Base-by-base conservation (phyloP, 2,888 invertebrate genomes). In the Stenolophus ochropezus region DNA sequence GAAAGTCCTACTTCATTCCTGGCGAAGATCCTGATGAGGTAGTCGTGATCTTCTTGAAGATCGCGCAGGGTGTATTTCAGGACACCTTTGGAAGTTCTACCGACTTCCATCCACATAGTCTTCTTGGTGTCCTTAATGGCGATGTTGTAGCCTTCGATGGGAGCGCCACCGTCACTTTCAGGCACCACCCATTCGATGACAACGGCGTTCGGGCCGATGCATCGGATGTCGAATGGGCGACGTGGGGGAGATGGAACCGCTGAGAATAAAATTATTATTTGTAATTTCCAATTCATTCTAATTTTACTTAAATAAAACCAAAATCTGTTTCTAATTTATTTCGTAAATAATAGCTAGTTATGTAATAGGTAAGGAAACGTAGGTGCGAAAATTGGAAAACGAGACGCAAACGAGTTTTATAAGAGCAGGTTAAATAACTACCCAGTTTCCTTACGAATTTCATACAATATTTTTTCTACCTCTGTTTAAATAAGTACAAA, bases 81-180 rank as follows among this genome's bases (percentile, higher is more conserved):
- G 65, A 94, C 93, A 85, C 95, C 94, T n/a, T 95, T 95, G 85
- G 93, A 93, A 49, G 97, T 96, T 86, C 95, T 93, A 71, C 96
- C 97, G 81, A 97, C 96, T 91, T 97, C 97, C 93, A 97, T 97
- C 97, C 97, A 97, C 97, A 97, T 97, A 23, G 96, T 97, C 89
- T 96, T 96, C 88, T 94, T 95, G 83, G 94, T 92, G 88, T 97
- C 97, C 84, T 96, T 92, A 85, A 97, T 95, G 76, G 97, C 98
- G 86, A 98, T 94, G 87, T 96, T 96, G 90, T 98, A 98, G 53
- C 97, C 97, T 85, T 95, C 93, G 84, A 98, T 91, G 33, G 97
- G 97, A 65, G 98, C 95, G 81, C 98, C 98, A 83, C 98, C 98
- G 89, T 98, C 98, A 87, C 94, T 94, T 90, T 97, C 97, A 23